Evolutionary conservation across 2,113 vertebrate genomes (phyloP), one percentile per base, ranked within the genome.

Genomic region (Cacatua alba): DNA sequence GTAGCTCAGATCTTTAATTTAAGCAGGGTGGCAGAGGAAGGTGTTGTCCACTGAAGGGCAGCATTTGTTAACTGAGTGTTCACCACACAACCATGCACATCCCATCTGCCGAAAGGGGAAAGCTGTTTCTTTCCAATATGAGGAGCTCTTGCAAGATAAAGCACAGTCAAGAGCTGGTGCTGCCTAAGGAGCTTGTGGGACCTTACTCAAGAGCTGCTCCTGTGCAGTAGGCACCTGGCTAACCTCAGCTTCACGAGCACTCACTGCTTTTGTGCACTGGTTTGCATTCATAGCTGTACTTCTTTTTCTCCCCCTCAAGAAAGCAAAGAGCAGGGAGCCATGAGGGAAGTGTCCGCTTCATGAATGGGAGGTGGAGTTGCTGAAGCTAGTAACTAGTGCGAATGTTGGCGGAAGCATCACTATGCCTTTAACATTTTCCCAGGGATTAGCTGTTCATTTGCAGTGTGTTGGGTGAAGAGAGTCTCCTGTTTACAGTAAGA

Each of bases 361-460:
- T 20, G 76, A 74, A 90, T 46, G 77, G 86, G 86, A 88, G 65
- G 80, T 83, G 71, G 80, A 41, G 62, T 12, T 83, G 44, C 46
- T 65, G 39, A 8, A 60, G 78, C 39, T 24, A 19, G 69, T 33
- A 39, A 17, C 6, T 17, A 35, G 82, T 37, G 57, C 72, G 75
- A 92, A 9, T 93, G 92, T 10, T 90, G 90, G 53, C 0, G 1
- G 90, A 26, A 85, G 91, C 59, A 77, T 49, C 17, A 0, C 48
- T 37, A 6, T 69, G 52, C 37, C 57, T 28, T n/a, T 87, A 94
- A 89, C 35, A 62, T 96, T 97, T 96, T 95, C 17, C 65, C 88
- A 94, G 86, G 92, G 96, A 95, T 97, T 91, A 96, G 70, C 86
- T 94, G 88, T 94, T 95, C 69, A 72, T 82, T 49, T 72, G 52